These are phyloP conservation scores for Helogale parvula DNA, from an alignment of 2,113 vertebrate genomes.

Conservation along the genomic window DNA sequence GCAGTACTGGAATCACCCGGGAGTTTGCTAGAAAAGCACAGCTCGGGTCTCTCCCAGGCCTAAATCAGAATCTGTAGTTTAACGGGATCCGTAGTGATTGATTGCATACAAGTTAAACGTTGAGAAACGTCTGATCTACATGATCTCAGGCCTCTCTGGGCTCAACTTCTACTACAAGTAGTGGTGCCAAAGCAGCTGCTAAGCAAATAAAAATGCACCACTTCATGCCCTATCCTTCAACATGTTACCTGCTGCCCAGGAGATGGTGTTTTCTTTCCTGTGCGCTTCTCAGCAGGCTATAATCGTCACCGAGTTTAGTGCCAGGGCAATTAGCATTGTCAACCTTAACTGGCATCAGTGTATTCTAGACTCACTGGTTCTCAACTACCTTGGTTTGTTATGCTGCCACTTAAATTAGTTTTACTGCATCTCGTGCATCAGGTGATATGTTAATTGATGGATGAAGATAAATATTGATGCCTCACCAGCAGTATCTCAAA, in stretches of 20 bases:
- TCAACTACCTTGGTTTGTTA: background rate
- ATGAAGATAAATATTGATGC: background rate
- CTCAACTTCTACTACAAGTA: background rate
- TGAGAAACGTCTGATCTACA: background rate
- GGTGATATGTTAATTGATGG: background rate
- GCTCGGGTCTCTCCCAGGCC: background rate
- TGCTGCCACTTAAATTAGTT: background rate
- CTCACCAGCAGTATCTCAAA: background rate
- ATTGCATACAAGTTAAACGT: background rate
- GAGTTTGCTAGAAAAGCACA: background rate
- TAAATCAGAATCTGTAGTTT: conserved; percentile 14
- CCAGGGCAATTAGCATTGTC: background rate
- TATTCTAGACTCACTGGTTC: background rate
- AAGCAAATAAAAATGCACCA: background rate
- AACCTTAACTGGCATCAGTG: background rate
- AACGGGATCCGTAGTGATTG: background rate
- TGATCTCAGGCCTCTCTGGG: background rate
- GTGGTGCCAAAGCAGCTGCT: background rate
- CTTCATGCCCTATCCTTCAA: background rate
- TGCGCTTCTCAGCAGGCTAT: background rate
- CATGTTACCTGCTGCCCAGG: background rate
- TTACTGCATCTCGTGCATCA: background rate
- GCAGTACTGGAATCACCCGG: background rate
- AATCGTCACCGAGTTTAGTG: background rate
- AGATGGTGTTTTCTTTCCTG: background rate